A percentile compares a stretch with the other conserved stretches of the same genome.
Conservation (phyloP, 2,888 invertebrate genomes). For the Stomorhina lunata region DNA sequence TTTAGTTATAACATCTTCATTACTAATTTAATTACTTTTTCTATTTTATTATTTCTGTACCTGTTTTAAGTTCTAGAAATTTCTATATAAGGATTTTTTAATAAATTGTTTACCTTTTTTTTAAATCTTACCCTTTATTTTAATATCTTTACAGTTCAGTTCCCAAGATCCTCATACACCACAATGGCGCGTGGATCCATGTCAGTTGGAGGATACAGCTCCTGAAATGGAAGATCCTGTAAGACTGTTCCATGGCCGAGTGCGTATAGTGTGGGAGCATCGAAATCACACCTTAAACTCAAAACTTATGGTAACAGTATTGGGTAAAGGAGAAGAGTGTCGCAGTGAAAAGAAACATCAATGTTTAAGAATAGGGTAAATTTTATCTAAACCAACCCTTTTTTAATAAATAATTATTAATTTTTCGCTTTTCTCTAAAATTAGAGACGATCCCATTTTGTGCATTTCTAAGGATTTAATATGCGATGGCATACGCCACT, state of each 20-base stretch:
- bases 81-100: no score
- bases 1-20: no score
- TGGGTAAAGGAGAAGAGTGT: slow-evolving; percentile 78
- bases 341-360: slow-evolving; percentile 75
- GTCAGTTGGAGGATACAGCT: slow-evolving; percentile 79
- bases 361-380: slow-evolving; percentile 78
- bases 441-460: slow-evolving; percentile 79
- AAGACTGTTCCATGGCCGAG: slow-evolving; percentile 82
- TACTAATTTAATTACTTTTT: no score
- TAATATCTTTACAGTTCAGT: slow-evolving; percentile 73
- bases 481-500: slow-evolving; percentile 85
- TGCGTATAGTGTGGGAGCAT: slow-evolving; percentile 82
- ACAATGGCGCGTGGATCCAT: slow-evolving; percentile 82
- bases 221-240: slow-evolving; percentile 82
- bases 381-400: not conserved
- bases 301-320: slow-evolving; percentile 78
- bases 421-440: not conserved
- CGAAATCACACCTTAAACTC: slow-evolving; percentile 74
- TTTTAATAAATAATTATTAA: not conserved
- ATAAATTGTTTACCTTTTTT: not conserved
- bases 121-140: not conserved
- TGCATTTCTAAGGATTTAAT: slow-evolving; percentile 85
- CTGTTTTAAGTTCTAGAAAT: no score
- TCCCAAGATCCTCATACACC: slow-evolving; percentile 79
- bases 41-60: no score